Conservation (phyloP, 1,140 invertebrate species). For the Scaptomyza montana region DNA sequence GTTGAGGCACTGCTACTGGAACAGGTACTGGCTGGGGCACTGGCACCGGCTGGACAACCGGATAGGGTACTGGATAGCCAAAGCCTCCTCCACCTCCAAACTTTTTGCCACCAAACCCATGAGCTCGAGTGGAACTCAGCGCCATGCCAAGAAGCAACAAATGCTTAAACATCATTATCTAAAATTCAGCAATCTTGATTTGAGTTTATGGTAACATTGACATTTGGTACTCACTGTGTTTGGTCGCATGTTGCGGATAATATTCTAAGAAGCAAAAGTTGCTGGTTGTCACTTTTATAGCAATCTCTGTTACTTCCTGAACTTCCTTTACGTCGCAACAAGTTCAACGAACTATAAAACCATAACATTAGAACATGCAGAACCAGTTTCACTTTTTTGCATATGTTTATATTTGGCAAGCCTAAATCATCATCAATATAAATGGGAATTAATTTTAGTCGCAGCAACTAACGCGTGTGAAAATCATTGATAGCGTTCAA, state of each 20-base stretch:
- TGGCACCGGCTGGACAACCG: slow-evolving; percentile 57
- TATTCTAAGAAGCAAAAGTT: slow-evolving; percentile 46
- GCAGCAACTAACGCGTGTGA: slow-evolving; percentile 69
- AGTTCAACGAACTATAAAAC: slow-evolving; percentile 70
- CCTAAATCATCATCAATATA: slow-evolving; percentile 36
- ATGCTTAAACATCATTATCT: slow-evolving; percentile 26
- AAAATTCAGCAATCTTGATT: background rate
- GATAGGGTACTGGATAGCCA: slow-evolving; percentile 59
- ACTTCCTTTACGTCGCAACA: slow-evolving; percentile 53
- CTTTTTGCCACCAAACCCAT: slow-evolving; percentile 62
- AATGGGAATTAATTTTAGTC: slow-evolving; percentile 53
- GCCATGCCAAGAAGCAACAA: slow-evolving; percentile 36
- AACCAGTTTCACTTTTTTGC: slow-evolving; percentile 52
- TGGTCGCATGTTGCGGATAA: slow-evolving; percentile 43
- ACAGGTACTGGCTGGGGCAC: slow-evolving; percentile 40
- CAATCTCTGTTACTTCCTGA: slow-evolving; percentile 58
- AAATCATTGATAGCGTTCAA: slow-evolving; percentile 70
- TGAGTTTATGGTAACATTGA: background rate
- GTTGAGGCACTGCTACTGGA: slow-evolving; percentile 57
- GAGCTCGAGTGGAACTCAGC: slow-evolving; percentile 11
- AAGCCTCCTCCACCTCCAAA: slow-evolving; percentile 48
- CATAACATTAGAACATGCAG: slow-evolving; percentile 21
- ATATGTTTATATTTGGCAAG: background rate
- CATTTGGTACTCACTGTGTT: slow-evolving; percentile 49
- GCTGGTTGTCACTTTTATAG: slow-evolving; percentile 58